Percentiles rank a stretch among this genome's conserved stretches.
Conservation (phyloP, 2,888 invertebrate genomes). For the Heliconius ethilla region DNA sequence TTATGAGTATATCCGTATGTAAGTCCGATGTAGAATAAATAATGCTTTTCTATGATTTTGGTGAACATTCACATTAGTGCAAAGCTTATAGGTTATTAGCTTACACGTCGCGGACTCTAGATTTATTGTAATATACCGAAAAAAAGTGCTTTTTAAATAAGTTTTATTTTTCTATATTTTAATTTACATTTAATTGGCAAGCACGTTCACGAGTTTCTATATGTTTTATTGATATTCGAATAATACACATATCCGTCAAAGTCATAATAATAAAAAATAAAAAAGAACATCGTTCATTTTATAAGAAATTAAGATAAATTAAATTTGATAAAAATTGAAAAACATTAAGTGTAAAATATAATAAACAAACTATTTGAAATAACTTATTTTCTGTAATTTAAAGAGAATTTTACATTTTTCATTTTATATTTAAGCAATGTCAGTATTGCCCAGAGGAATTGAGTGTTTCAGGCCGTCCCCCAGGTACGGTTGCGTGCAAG, state of each 20-base stretch:
- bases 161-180: neutral
- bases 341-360: conserved; percentile 22
- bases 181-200: neutral
- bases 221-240: neutral
- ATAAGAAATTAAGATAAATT: conserved; percentile 36
- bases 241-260: neutral
- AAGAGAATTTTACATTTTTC: neutral
- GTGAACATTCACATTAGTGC: too few species aligned
- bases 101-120: too few species aligned
- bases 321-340: conserved; percentile 44
- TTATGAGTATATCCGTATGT: too few species aligned
- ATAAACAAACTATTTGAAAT: conserved; percentile 4
- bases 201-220: neutral
- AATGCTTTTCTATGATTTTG: too few species aligned
- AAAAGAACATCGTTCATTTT: conserved; percentile 5
- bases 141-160: neutral
- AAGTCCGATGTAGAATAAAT: too few species aligned
- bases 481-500: conserved; percentile 65
- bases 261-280: conserved; percentile 22
- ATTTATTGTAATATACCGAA: too few species aligned
- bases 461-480: conserved; percentile 60
- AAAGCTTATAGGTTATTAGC: too few species aligned
- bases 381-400: neutral
- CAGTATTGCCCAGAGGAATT: conserved; percentile 66
- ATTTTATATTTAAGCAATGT: conserved; percentile 52